Evolutionary conservation across 2,797 vertebrate species (phyloP), one percentile per base, ranked within the genome.

Genomic region (Lepilemur septentrionalis): DNA sequence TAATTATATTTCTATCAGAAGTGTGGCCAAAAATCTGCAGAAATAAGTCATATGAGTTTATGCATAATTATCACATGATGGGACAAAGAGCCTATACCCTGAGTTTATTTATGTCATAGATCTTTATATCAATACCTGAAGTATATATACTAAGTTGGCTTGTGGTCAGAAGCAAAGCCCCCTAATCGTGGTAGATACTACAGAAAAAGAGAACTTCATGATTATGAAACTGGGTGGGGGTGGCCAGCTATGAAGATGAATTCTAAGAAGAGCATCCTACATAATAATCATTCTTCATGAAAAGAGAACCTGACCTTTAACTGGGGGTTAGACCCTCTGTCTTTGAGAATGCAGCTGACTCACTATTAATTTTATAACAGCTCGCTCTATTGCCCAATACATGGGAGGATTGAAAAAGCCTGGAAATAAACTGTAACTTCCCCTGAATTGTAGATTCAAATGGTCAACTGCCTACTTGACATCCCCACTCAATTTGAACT

Each of bases 1-100:
- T 93, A 70, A 95, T 89, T 96, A 9, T 67, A 76, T 87, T 94
- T 92, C 50, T 83, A 59, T 94, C 80, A 89, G 30, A 32, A 84
- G 70, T 83, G 43, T n/a, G 55, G 76, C 13, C 13, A 63, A 86
- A 75, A 41, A 10, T 28, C n/a, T 86, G 15, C 25, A 94, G 69
- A 89, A 80, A 76, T 63, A 85, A 93, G 14, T 43, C 57, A 57
- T 79, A 25, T 38, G 41, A 94, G 28, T n/a, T 63, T 91, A 92
- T 25, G 30, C 17, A 38, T 70, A 92, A 78, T 75, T 43, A 61
- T 35, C 61, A 35, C 23, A 82, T 88, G 48, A 23, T 38, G 2
- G 28, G 46, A 82, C 12, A 87, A 78, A 35, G 9, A 94, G 18
- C 2, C 25, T 65, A 61, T n/a, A 30, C 9, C 3, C 48, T 75